Conservation (phyloP, 1,140 invertebrate genomes). For the Physella acuta region DNA sequence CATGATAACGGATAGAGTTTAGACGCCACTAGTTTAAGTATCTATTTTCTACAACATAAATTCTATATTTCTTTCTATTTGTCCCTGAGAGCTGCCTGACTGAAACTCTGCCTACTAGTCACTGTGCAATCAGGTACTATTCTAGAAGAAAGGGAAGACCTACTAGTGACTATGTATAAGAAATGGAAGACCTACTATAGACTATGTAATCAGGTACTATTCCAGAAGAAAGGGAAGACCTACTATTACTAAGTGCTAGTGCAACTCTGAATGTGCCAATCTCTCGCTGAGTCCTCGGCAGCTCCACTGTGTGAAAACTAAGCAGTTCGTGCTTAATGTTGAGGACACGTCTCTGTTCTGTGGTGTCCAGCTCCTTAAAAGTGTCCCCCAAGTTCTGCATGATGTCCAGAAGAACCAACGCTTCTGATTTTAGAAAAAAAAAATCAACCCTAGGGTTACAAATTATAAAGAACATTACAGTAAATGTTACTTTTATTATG, state of each 20-base stretch:
- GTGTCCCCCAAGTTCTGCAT: constrained; percentile 1
- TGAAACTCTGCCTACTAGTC: background rate
- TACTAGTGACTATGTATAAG: too few relatives aligned
- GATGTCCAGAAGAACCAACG: background rate
- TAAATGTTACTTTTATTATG: background rate
- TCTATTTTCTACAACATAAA: background rate
- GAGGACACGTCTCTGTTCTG: background rate
- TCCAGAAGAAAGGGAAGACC: background rate
- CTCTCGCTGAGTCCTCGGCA: background rate
- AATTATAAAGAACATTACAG: background rate
- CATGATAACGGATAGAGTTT: too few relatives aligned
- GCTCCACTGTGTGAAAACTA: background rate
- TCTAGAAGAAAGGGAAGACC: background rate
- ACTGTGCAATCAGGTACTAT: background rate
- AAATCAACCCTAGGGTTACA: background rate
- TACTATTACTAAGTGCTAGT: constrained; percentile 5
- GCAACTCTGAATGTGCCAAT: background rate
- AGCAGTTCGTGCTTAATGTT: constrained; percentile 5
- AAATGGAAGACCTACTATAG: background rate
- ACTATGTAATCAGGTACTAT: background rate
- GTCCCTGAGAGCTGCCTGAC: background rate
- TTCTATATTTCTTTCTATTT: background rate
- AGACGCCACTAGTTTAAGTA: too few relatives aligned
- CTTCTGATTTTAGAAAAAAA: background rate
- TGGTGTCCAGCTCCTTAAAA: background rate